Evolutionary conservation across 2,797 vertebrate species (phyloP).

Genomic region (Platalea minor): DNA sequence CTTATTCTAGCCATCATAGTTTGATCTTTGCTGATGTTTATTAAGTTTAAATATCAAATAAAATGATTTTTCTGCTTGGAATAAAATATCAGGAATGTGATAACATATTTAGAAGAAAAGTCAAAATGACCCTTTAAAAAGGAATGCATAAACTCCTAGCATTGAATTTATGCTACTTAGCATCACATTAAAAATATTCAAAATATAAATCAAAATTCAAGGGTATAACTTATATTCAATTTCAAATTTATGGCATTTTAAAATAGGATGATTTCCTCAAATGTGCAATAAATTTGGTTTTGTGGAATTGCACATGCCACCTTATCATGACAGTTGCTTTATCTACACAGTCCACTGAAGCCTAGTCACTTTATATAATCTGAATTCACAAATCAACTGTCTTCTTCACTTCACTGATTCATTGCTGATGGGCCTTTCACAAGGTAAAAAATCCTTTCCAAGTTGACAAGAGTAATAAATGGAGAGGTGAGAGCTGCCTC

Average conservation of each 20-base stretch:
- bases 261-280: conserved; percentile 95
- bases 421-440: conserved; percentile 83
- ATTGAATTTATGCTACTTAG: conserved; percentile 76
- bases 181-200: conserved; percentile 87
- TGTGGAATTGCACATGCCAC: conserved; percentile 84
- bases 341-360: conserved; percentile 82
- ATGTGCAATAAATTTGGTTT: conserved; percentile 91
- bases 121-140: conserved; percentile 69
- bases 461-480: conserved; percentile 87
- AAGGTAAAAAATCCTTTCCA: conserved; percentile 73
- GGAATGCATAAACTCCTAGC: conserved; percentile 71
- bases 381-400: conserved; percentile 93
- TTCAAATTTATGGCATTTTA: conserved; percentile 93
- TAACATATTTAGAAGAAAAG: conserved; percentile 68
- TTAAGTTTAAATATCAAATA: conserved; percentile 44
- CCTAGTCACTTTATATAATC: conserved; percentile 90
- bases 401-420: conserved; percentile 83
- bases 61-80: conserved; percentile 50
- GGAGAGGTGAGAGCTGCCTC: conserved; percentile 79
- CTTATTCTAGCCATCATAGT: background rate
- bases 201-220: conserved; percentile 89
- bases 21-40: conserved; percentile 44
- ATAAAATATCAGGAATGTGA: conserved; percentile 65
- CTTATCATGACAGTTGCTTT: conserved; percentile 87
- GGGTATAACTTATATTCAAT: conserved; percentile 89